phyloP scores from a whole-genome alignment of 2,113 vertebrate species.

The Periophthalmodon schlosseri region DNA sequence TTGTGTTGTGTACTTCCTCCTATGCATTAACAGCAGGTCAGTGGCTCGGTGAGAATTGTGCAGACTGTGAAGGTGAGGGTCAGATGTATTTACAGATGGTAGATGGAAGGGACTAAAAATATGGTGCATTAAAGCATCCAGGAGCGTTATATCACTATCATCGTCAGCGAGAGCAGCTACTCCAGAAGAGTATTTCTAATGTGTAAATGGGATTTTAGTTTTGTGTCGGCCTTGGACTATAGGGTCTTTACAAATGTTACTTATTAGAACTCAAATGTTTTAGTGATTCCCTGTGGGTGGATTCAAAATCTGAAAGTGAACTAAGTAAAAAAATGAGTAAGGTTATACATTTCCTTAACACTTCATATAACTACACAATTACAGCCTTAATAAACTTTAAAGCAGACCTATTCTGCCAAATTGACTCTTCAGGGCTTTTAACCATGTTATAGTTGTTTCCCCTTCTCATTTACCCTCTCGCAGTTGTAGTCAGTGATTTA shows the following conservation, averaged over 20 bases:
- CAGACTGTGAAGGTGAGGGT: conserved; percentile 16
- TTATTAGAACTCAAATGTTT: no score
- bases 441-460: no score
- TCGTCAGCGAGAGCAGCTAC: background rate
- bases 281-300: no score
- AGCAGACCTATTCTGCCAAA: no score
- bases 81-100: background rate
- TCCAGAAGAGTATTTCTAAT: background rate
- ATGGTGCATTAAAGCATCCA: background rate
- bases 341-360: no score
- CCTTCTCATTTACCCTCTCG: no score
- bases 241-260: background rate
- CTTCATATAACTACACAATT: no score
- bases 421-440: no score
- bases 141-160: background rate
- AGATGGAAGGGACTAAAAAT: conserved; percentile 20
- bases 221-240: background rate
- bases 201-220: background rate
- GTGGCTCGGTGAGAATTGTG: conserved; percentile 2
- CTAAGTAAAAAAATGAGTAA: no score
- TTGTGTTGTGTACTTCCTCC: background rate
- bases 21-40: conserved; percentile 26
- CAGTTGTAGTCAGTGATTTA: no score
- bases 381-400: no score
- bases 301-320: no score